A percentile compares a stretch with the other conserved stretches of the same genome.
Conservation (phyloP, 2,113 vertebrate species). For the Calyptommatus sinebrachiatus region DNA sequence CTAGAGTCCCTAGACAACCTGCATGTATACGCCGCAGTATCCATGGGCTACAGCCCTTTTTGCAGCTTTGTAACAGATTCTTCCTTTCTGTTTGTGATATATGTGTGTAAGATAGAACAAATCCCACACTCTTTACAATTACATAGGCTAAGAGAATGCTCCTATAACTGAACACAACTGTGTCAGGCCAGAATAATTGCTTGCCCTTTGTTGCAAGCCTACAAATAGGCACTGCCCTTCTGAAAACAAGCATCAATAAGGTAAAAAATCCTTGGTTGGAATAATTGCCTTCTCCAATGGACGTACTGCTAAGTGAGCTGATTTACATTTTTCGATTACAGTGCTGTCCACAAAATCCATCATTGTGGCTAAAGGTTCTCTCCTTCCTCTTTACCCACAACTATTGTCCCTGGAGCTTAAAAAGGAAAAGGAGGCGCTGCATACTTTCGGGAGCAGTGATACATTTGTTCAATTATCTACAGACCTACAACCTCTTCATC, state of each 20-base stretch:
- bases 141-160: neutral
- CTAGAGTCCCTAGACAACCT: neutral
- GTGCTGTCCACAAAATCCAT: slow-evolving; percentile 29
- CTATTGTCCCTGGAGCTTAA: slow-evolving; percentile 28
- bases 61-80: neutral
- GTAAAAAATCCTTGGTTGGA: slow-evolving; percentile 36
- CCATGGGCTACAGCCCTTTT: neutral
- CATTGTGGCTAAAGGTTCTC: slow-evolving; percentile 45
- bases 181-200: slow-evolving; percentile 7
- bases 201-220: slow-evolving; percentile 35
- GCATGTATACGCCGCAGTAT: neutral
- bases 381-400: slow-evolving; percentile 6
- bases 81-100: neutral
- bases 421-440: neutral
- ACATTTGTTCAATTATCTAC: slow-evolving; percentile 49
- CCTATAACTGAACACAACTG: neutral
- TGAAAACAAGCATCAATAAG: slow-evolving; percentile 26
- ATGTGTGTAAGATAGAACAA: neutral
- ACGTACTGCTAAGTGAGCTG: neutral
- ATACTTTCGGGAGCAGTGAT: slow-evolving; percentile 42
- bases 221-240: slow-evolving; percentile 36
- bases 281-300: slow-evolving; percentile 54
- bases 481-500: slow-evolving; percentile 52
- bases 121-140: neutral
- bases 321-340: neutral